Base-by-base conservation (phyloP, 2,113 vertebrate species). In the Cepphus grylle region DNA sequence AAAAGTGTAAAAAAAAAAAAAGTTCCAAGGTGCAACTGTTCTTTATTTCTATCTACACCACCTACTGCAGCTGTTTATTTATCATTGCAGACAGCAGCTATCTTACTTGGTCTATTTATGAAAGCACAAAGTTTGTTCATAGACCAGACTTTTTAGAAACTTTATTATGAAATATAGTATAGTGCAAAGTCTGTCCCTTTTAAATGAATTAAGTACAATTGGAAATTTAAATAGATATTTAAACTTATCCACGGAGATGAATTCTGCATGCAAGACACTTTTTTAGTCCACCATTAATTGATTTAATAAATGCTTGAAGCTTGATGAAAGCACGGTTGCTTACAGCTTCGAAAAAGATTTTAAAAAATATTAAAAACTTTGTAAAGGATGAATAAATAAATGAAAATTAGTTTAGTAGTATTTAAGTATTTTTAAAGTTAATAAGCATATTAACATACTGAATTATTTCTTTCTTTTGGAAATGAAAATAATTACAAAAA, bases 271-370 rank as follows among this genome's bases (percentile, higher is more conserved):
- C 25, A 7, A 94, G 62, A 76, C 8, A 59, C 27, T 90, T 94
- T 90, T 94, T 96, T 94, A 77, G 81, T 74, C 62, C 40, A n/a
- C 10, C 71, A 34, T 91, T 58, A 96, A 86, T 88, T 81, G 47
- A 61, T 34, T 78, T 67, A 88, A 70, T 52, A 89, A 90, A 90
- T 93, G 74, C 56, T 83, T 94, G 81, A 90, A 92, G n/a, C 17
- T 49, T 32, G 79, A 83, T 56, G 55, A 56, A 93, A 50, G 42
- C 12, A 61, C 66, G 69, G 38, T 69, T 61, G 38, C 65, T 84
- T 86, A 38, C 22, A 40, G 80, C 79, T 85, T 87, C 93, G 47
- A 87, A 96, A 81, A 94, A 58, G 36, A 45, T 81, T 84, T 52
- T 40, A 11, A 70, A 88, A 90, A 27, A 21, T 13, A 45, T 15